A percentile compares a stretch with the other conserved stretches of the same genome.
Conservation (phyloP, 2,113 vertebrate species). For the Tachysurus vachellii region DNA sequence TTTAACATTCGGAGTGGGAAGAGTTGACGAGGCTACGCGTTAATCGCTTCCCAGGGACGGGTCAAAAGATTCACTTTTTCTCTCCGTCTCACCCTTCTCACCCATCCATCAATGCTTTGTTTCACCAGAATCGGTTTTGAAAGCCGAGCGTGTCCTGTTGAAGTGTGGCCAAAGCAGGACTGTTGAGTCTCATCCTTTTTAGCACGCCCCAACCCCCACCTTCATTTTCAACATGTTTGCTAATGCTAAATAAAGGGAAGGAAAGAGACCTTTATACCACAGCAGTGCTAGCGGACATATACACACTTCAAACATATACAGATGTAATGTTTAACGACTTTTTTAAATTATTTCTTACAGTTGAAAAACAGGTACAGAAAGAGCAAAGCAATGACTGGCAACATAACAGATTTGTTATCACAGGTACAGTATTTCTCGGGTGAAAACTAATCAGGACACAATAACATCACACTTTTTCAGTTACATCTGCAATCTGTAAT, state of each 20-base stretch:
- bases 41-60: slow-evolving; percentile 9
- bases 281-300: slow-evolving; percentile 33
- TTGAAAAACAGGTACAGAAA: slow-evolving; percentile 17
- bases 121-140: slow-evolving; percentile 28
- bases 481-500: neutral
- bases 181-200: neutral
- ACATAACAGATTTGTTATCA: slow-evolving; percentile 23
- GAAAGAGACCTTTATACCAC: slow-evolving; percentile 32
- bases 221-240: slow-evolving; percentile 47
- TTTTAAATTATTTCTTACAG: slow-evolving; percentile 8
- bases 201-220: slow-evolving; percentile 1
- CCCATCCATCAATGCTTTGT: slow-evolving; percentile 37
- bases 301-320: slow-evolving; percentile 37
- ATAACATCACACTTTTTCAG: slow-evolving; percentile 11
- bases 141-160: neutral
- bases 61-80: slow-evolving; percentile 27
- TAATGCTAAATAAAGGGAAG: slow-evolving; percentile 53
- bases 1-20: neutral
- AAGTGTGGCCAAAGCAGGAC: neutral
- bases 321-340: slow-evolving; percentile 20
- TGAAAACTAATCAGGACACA: neutral
- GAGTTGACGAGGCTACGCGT: neutral
- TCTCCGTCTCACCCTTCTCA: slow-evolving; percentile 17
- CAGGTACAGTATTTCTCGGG: neutral
- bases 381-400: slow-evolving; percentile 26